These are phyloP conservation scores for Coranthus polyacanthus DNA, from an alignment of 2,797 vertebrate genomes.

Conservation along the genomic window DNA sequence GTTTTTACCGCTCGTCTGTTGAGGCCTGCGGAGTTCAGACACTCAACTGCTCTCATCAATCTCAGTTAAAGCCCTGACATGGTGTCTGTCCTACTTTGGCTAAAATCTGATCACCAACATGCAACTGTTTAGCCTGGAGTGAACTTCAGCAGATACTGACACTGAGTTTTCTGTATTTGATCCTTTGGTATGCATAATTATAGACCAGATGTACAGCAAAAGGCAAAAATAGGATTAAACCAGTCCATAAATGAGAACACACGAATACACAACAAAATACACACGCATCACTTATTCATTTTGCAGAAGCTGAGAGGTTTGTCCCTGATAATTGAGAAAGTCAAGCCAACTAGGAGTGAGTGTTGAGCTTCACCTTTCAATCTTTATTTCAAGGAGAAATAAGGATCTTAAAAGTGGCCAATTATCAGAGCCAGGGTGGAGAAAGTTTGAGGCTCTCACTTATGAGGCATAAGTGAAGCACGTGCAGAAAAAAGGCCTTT, in stretches of 20 bases:
- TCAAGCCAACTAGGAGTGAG: constrained; percentile 52
- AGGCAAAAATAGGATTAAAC: constrained; percentile 45
- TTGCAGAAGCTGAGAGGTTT: constrained; percentile 25
- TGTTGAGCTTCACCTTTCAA: constrained; percentile 71
- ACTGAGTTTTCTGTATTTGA: constrained; percentile 30
- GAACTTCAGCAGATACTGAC: constrained; percentile 32
- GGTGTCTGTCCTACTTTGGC: constrained; percentile 11
- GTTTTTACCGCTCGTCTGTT: constrained; percentile 9
- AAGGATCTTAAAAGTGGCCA: constrained; percentile 55
- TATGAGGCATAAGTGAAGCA: constrained; percentile 13
- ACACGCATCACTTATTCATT: constrained; percentile 31
- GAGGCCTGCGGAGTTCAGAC: constrained; percentile 2
- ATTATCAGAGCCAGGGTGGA: constrained; percentile 78
- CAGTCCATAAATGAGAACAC: no score
- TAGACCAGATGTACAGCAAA: constrained; percentile 25
- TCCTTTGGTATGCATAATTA: constrained; percentile 44
- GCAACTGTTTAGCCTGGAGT: constrained; percentile 16
- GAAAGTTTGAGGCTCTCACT: background rate
- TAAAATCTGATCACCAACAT: constrained; percentile 17
- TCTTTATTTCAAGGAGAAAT: constrained; percentile 71
- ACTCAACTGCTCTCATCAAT: constrained; percentile 35
- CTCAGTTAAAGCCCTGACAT: constrained; percentile 28
- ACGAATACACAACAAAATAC: no score
- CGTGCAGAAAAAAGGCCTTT: no score
- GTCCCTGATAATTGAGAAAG: constrained; percentile 83